Base-by-base conservation (phyloP, 2,113 vertebrate genomes). In the Cryptomyrus ogoouensis region DNA sequence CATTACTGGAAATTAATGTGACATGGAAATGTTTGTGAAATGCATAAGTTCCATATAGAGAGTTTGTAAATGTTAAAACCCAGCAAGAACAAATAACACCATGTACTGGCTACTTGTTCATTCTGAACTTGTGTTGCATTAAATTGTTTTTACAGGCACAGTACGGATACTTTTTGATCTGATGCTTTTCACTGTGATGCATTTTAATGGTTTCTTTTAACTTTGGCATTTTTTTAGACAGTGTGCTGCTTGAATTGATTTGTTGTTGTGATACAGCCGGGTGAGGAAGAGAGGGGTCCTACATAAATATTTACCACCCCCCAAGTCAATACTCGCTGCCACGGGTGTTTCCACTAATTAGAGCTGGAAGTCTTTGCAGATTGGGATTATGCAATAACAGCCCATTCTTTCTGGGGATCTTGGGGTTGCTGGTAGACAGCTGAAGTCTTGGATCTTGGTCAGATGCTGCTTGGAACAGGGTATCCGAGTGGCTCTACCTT, bases 271-370 rank as follows among this genome's bases (percentile, higher is more conserved):
- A 80, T 17, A 42, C 15, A 80, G 35, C 35, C 2, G 35, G 74
- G 31, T 13, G 35, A 42, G 35, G 15, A 42, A 77, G 17, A 39
- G 74, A 70, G 74, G 35, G 35, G 44, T n/a, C 83, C 19, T 84
- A 4, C 44, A 84, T 84, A 84, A 84, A 47, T 47, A 47, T 84
- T 84, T 84, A 84, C 44, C 83, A 47, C 83, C 83, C 83, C 62
- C 44, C 44, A 84, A 84, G 44, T 47, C 83, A 84, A 84, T 84
- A 46, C 83, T 46, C 3, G 17, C 83, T 84, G 83, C 83, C 83
- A 84, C 47, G 44, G 83, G 83, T 84, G 39, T 84, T 84, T 84
- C 21, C 35, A 47, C 39, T 84, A 44, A 44, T 46, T 84, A 47
- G 35, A 46, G 44, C 42, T 47, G 44, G 12, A 84, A n/a, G 8